These are phyloP conservation scores for Stenopsyche tienmushanensis DNA, from an alignment of 1,140 invertebrate species.

Conservation along the genomic window DNA sequence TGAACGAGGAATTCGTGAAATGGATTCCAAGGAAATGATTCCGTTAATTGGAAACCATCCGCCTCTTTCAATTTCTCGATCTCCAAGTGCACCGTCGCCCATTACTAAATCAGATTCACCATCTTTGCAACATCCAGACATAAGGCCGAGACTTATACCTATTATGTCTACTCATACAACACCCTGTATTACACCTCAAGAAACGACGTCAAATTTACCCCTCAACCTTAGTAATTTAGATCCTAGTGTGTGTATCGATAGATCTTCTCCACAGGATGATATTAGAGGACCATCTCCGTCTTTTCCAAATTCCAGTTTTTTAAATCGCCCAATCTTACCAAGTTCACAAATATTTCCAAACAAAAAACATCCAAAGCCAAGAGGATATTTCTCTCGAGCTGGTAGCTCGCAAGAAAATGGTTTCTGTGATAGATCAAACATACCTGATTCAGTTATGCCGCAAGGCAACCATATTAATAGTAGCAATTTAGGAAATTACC, in stretches of 20 bases:
- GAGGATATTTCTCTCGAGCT: constrained; percentile 11
- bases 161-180: constrained; percentile 49
- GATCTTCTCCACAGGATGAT: constrained; percentile 24
- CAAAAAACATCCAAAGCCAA: constrained; percentile 15
- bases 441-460: constrained; percentile 1
- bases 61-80: constrained; percentile 17
- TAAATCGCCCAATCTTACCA: constrained; percentile 11
- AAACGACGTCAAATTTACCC: constrained; percentile 48
- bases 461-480: constrained; percentile 15
- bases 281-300: constrained; percentile 11
- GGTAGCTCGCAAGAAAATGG: constrained; percentile 15
- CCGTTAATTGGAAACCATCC: constrained; percentile 14
- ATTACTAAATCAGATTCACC: constrained; percentile 19
- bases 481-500: constrained; percentile 31
- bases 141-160: constrained; percentile 6
- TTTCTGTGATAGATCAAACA: constrained; percentile 15
- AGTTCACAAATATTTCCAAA: constrained; percentile 27
- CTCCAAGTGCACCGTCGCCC: constrained; percentile 23
- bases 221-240: constrained; percentile 54
- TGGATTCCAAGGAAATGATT: constrained; percentile 31
- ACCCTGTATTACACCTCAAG: constrained; percentile 32
- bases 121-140: constrained; percentile 3
- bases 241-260: constrained; percentile 30
- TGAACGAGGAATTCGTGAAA: constrained; percentile 12
- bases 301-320: neutral